Conservation (phyloP, 2,888 invertebrate genomes). For the Dioctria linearis region DNA sequence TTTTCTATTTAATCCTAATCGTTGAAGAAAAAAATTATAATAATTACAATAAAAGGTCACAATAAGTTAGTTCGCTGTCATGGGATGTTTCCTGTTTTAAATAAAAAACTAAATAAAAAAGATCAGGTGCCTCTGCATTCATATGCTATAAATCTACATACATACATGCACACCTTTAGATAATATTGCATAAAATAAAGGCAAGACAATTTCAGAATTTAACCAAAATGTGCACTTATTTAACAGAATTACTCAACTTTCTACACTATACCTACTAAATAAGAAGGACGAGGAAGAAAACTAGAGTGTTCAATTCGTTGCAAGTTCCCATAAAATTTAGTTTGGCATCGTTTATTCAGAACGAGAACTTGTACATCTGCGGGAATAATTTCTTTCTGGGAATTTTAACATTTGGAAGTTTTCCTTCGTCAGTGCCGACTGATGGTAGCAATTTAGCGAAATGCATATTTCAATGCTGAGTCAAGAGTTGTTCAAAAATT, state of each 20-base stretch:
- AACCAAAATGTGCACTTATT: too few relatives aligned
- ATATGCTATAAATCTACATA: too few relatives aligned
- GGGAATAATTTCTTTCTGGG: slow-evolving; percentile 26
- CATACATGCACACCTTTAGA: too few relatives aligned
- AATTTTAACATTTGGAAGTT: slow-evolving; percentile 30
- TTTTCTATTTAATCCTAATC: slow-evolving; percentile 42
- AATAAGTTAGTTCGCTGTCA: too few relatives aligned
- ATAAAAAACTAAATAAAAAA: too few relatives aligned
- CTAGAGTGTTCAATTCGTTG: background rate
- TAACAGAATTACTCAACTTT: too few relatives aligned
- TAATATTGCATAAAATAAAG: too few relatives aligned
- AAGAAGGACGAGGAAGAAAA: background rate
- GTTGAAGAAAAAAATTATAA: slow-evolving; percentile 9
- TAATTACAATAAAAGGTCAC: too few relatives aligned
- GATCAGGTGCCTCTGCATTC: too few relatives aligned
- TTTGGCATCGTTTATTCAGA: slow-evolving; percentile 22
- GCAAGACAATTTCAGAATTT: too few relatives aligned
- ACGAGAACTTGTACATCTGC: slow-evolving; percentile 23
- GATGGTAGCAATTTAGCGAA: slow-evolving; percentile 12
- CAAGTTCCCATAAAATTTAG: slow-evolving; percentile 22
- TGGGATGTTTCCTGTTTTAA: too few relatives aligned
- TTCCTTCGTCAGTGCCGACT: background rate
- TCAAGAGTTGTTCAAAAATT: slow-evolving; percentile 54
- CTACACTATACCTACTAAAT: background rate
- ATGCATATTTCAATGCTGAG: slow-evolving; percentile 39